Conservation (phyloP, 2,113 vertebrate species). For the Elephantulus edwardii region DNA sequence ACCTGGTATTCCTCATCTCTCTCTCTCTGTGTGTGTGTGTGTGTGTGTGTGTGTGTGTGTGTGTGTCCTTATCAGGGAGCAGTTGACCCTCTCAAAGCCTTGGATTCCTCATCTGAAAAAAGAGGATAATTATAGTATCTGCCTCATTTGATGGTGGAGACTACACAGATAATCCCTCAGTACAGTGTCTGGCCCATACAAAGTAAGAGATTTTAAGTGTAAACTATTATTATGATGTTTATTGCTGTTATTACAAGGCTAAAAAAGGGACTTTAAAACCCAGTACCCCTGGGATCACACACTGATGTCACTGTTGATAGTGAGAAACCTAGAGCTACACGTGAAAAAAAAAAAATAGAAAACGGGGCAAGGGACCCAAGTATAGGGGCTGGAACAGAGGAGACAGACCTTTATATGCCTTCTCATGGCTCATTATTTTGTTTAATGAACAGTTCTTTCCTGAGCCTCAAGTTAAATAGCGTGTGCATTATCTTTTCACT, state of each 20-base stretch:
- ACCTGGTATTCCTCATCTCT: no score
- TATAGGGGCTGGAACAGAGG: not conserved
- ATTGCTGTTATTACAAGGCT: not conserved
- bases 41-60: no score
- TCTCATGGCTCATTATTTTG: not conserved
- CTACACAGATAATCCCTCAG: not conserved
- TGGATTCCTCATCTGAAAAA: not conserved
- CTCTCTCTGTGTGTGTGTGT: not conserved
- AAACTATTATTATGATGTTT: not conserved
- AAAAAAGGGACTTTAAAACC: conserved; percentile 9
- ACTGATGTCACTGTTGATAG: not conserved
- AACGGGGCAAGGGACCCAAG: not conserved
- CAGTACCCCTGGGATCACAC: not conserved
- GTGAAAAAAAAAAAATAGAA: not conserved
- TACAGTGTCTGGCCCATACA: not conserved
- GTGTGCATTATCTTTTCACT: not conserved
- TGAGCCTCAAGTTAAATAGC: not conserved
- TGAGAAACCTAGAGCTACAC: not conserved
- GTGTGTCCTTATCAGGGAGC: no score
- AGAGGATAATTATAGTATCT: not conserved
- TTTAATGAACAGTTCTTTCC: not conserved
- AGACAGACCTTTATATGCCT: not conserved
- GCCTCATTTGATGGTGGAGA: not conserved
- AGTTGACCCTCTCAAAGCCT: not conserved
- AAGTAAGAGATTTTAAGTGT: conserved; percentile 7